Percentiles rank a stretch among this genome's conserved stretches.
Evolutionary conservation across 2,888 invertebrate genomes (phyloP).

Genomic region (Siphonodentalium dalli): DNA sequence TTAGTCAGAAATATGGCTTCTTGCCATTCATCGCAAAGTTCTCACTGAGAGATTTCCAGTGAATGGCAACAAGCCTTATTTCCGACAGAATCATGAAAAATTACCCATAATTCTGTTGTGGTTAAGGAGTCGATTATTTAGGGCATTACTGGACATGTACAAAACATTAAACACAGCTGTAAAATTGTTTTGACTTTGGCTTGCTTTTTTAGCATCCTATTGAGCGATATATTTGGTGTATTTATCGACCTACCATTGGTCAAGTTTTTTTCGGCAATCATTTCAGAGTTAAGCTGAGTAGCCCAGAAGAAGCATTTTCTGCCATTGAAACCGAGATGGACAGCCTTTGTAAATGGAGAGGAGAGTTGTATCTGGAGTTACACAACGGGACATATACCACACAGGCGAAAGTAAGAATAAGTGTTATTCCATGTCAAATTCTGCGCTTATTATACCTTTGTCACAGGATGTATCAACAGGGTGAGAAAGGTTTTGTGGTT

Average conservation of each 20-base stretch:
- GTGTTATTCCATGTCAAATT: neutral
- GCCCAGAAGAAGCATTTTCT: conserved; percentile 55
- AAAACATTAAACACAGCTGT: no score
- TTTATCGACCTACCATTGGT: neutral
- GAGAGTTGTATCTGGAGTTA: conserved; percentile 69
- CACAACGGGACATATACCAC: conserved; percentile 70
- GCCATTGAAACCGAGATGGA: conserved; percentile 43
- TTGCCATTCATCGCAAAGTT: no score
- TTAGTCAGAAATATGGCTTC: no score
- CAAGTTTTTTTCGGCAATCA: neutral
- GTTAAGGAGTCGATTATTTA: no score
- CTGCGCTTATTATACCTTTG: neutral
- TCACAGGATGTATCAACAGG: neutral
- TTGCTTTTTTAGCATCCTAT: no score
- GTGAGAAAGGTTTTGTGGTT: no score
- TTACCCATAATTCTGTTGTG: no score
- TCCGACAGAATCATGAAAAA: no score
- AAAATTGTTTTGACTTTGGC: no score
- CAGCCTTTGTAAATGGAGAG: conserved; percentile 67
- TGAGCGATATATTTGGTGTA: conserved; percentile 1
- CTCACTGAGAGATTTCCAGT: no score
- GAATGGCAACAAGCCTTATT: no score
- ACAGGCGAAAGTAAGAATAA: conserved; percentile 60
- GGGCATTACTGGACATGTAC: no score
- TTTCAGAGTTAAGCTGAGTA: conserved; percentile 57